Percentiles rank a stretch among this genome's conserved stretches.
These are phyloP conservation scores for Phyllotis vaccarum DNA, from an alignment of 2,797 vertebrate species.

Conservation along the genomic window DNA sequence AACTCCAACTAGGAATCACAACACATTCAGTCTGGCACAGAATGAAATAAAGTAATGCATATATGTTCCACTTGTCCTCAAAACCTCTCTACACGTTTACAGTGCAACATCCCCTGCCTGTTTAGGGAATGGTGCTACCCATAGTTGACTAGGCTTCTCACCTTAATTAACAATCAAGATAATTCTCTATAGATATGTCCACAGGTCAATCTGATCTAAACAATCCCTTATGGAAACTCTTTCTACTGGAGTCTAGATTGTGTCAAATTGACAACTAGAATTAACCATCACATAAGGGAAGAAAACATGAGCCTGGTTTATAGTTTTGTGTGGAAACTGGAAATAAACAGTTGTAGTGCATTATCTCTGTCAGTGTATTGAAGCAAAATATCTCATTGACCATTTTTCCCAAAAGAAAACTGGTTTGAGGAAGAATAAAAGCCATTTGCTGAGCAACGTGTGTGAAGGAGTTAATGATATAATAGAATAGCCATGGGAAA, in stretches of 20 bases:
- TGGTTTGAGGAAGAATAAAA: not conserved
- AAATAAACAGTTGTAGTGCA: not conserved
- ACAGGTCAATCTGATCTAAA: not conserved
- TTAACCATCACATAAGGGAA: not conserved
- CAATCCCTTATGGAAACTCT: not conserved
- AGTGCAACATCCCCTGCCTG: not conserved
- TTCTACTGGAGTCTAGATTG: not conserved
- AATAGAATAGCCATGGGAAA: not conserved
- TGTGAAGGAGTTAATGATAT: not conserved
- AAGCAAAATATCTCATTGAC: not conserved
- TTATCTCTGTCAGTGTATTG: not conserved
- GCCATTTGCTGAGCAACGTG: not conserved
- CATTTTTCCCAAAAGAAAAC: not conserved
- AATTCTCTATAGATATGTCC: not conserved
- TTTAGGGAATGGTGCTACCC: not conserved
- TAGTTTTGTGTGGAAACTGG: not conserved
- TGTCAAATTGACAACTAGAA: not conserved
- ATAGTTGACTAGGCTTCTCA: not conserved
- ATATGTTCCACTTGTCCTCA: not conserved
- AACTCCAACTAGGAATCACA: not conserved
- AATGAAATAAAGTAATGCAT: not conserved
- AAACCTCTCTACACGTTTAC: not conserved
- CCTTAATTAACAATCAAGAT: not conserved
- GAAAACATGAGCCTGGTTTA: not conserved
- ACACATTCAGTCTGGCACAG: not conserved